A percentile compares a stretch with the other conserved stretches of the same genome.
phyloP scores from a whole-genome alignment of 2,888 invertebrate species.

The Bembecia ichneumoniformis region DNA sequence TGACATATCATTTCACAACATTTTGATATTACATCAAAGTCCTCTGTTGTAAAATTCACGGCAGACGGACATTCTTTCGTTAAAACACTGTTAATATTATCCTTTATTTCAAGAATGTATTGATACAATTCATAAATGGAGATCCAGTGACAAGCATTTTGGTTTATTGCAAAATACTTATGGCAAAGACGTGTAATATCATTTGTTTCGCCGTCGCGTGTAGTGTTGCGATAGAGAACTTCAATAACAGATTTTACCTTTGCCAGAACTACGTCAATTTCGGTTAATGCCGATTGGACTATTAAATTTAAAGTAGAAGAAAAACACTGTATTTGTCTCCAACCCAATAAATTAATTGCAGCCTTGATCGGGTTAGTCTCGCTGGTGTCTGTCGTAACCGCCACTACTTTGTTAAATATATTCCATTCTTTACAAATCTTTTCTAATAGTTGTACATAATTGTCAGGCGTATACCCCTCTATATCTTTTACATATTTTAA shows the following conservation, averaged over 20 bases:
- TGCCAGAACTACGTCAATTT: conserved; percentile 3
- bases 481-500: neutral
- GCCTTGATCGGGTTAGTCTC: neutral
- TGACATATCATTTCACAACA: neutral
- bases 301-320: conserved; percentile 4
- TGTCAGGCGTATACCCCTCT: neutral
- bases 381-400: neutral
- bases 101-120: neutral
- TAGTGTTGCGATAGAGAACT: neutral
- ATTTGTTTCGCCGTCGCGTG: neutral
- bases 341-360: neutral
- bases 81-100: neutral
- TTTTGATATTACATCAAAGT: neutral
- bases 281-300: conserved; percentile 5
- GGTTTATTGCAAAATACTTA: neutral
- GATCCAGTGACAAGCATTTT: neutral
- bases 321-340: conserved; percentile 5
- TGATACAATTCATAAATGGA: neutral
- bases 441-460: neutral
- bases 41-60: neutral
- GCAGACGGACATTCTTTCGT: neutral
- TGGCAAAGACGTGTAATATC: neutral
- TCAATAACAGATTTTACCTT: conserved; percentile 1
- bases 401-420: neutral
- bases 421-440: neutral